phyloP scores from a whole-genome alignment of 1,140 invertebrate genomes.

The Ctenoplectra terminalis region DNA sequence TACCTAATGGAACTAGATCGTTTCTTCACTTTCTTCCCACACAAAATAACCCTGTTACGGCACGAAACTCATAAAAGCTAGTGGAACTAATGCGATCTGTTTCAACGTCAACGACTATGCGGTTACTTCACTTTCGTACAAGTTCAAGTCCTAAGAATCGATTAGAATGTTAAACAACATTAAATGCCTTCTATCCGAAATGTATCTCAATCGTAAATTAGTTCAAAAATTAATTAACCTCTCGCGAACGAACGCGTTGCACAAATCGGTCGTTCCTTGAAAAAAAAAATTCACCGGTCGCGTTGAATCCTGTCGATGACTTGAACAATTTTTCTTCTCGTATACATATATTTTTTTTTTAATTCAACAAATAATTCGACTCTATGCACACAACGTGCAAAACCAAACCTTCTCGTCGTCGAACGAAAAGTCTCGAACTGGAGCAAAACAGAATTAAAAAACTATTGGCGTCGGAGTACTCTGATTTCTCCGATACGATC shows the following conservation, averaged over 20 bases:
- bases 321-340: not conserved
- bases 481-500: constrained; percentile 84
- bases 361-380: constrained; percentile 29
- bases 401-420: not conserved
- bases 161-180: not conserved
- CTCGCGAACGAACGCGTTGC: not conserved
- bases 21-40: not conserved
- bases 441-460: constrained; percentile 84
- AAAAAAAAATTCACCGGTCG: constrained; percentile 50
- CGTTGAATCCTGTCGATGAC: constrained; percentile 33
- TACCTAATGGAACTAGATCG: constrained; percentile 25
- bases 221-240: constrained; percentile 22
- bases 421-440: constrained; percentile 57
- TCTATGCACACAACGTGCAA: constrained; percentile 25
- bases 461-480: constrained; percentile 84
- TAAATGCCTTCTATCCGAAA: not conserved
- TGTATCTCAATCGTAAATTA: not conserved
- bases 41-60: not conserved
- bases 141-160: not conserved
- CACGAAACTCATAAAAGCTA: not conserved
- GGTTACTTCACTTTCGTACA: not conserved
- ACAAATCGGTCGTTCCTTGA: not conserved
- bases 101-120: no score
- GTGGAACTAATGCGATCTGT: not conserved
- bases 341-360: no score